Base-by-base conservation (phyloP, 2,888 invertebrate genomes). In the Drosophila greeni region DNA sequence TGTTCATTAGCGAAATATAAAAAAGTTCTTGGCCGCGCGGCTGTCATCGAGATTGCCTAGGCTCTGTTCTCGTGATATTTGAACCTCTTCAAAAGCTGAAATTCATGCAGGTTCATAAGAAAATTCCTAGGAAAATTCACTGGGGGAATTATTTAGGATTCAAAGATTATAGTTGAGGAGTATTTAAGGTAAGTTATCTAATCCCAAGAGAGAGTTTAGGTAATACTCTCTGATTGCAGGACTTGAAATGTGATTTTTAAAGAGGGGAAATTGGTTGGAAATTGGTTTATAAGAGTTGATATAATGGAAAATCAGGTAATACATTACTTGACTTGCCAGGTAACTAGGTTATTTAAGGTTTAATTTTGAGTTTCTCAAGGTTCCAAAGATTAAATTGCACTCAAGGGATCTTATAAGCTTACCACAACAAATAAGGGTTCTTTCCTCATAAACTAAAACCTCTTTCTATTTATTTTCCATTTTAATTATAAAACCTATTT, bases 1-100 rank as follows among this genome's bases (percentile, higher is more conserved):
- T 59, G 48, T 66, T 60, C 42, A 52, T 64, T 73, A 52, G 66
- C 37, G 69, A 74, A 73, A 76, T 62, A 62, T 29, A 20, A 3
- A 42, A 26, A 29, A 52, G 51, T 61, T 61, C 18, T 31, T 18
- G 31, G 57, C 31, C 43, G 23, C n/a, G 20, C 36, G 29, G 16
- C 48, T 48, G 52, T 36, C 47, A 33, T 42, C 34, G 39, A 49
- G 65, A 51, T 49, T 43, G 49, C 31, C 23, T 29, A 29, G 12
- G 43, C 12, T 14, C 14, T 40, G 23, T 26, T 18, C 29, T 8
- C 16, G 24, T 39, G 31, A 45, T 33, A 14, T 18, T 43, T 18
- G 23, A 6, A 37, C 29, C 20, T 31, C 53, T 53, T 43, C 20
- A 53, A 42, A 42, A 5, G 12, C 16, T 42, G 9, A 26, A 29